A percentile compares a stretch with the other conserved stretches of the same genome.
Conservation (phyloP, 92 coral and sea anemone species). For the Pocillopora grandis region DNA sequence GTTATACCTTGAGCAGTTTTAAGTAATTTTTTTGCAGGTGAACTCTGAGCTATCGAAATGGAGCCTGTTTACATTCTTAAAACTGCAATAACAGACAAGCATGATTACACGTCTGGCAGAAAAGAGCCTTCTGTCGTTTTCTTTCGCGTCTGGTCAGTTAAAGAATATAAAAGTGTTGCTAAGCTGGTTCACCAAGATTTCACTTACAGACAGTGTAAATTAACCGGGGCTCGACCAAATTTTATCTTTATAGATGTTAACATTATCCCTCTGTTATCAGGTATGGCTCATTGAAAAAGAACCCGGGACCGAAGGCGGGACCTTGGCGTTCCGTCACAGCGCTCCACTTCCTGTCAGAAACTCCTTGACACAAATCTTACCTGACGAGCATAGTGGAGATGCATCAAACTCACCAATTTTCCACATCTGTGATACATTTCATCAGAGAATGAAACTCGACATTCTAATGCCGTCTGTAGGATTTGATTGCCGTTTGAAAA, state of each 20-base stretch:
- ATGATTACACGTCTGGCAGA: too few species aligned
- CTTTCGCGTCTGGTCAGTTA: too few species aligned
- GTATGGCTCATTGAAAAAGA: constrained; percentile 42
- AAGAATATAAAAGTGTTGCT: too few species aligned
- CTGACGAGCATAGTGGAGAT: constrained; percentile 28
- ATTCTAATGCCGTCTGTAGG: constrained; percentile 43
- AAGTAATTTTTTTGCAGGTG: too few species aligned
- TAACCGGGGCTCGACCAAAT: too few species aligned
- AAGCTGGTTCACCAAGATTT: too few species aligned
- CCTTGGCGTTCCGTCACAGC: constrained; percentile 18
- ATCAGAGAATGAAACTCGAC: constrained; percentile 33
- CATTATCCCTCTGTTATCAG: not conserved
- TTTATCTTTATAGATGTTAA: not conserved
- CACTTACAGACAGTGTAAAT: too few species aligned
- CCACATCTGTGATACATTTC: constrained; percentile 43
- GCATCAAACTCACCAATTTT: constrained; percentile 41
- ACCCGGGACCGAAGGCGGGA: constrained; percentile 6
- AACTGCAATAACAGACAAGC: too few species aligned
- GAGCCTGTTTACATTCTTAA: too few species aligned
- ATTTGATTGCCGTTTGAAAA: constrained; percentile 52
- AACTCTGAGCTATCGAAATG: too few species aligned
- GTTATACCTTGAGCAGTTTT: too few species aligned
- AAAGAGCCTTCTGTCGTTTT: too few species aligned
- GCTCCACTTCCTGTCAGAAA: constrained; percentile 54
- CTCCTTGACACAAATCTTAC: constrained; percentile 3